Conservation (phyloP, 64 coral and sea anemone species). For the Platygyra sinensis region DNA sequence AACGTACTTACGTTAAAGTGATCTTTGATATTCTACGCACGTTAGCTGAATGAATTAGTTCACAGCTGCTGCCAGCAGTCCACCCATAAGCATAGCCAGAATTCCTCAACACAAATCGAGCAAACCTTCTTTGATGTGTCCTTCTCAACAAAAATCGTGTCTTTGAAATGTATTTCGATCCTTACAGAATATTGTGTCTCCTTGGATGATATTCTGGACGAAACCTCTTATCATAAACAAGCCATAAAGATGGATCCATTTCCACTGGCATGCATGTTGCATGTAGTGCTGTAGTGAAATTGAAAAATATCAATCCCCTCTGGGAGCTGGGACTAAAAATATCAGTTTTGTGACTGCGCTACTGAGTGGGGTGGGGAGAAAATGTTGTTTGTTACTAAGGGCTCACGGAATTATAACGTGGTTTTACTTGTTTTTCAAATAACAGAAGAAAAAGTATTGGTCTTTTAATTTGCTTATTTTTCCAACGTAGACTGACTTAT, state of each 20-base stretch:
- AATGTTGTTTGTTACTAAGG: neutral
- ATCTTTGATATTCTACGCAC: neutral
- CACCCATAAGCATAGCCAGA: neutral
- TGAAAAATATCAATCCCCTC: neutral
- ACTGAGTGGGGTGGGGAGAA: neutral
- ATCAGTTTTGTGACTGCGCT: too few relatives aligned
- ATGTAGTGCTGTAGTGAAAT: neutral
- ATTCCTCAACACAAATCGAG: constrained; percentile 9
- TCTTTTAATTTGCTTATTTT: neutral
- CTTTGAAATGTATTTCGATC: neutral
- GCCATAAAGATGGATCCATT: neutral
- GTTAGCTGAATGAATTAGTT: too few relatives aligned
- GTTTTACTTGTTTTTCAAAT: too few relatives aligned
- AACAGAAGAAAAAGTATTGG: too few relatives aligned
- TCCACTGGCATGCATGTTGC: neutral
- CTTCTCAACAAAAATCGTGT: neutral
- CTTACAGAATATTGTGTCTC: constrained; percentile 2
- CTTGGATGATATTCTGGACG: constrained; percentile 1
- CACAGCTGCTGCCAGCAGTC: neutral
- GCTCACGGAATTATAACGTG: too few relatives aligned
- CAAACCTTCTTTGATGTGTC: neutral
- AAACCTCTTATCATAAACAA: constrained; percentile 16
- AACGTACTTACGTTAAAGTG: neutral
- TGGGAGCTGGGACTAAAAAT: neutral
- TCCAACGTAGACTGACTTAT: neutral